Percentiles rank a stretch among this genome's conserved stretches.
phyloP scores from a whole-genome alignment of 2,797 vertebrate species.

The Hipposideros larvatus region DNA sequence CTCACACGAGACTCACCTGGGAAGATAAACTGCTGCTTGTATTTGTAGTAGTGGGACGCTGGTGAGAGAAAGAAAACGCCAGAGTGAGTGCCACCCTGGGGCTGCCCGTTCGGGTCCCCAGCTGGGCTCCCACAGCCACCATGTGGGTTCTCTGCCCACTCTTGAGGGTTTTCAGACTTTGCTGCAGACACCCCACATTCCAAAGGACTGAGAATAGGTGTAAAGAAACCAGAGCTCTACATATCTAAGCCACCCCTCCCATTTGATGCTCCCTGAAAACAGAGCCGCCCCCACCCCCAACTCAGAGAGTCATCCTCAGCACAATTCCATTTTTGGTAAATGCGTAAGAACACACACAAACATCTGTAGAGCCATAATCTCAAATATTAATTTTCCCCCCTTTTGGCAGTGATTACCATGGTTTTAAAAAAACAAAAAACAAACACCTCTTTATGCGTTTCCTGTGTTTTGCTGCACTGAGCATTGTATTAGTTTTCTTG shows the following conservation, averaged over 20 bases:
- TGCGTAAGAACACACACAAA: not conserved
- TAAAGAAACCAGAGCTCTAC: not conserved
- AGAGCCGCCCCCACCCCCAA: not conserved
- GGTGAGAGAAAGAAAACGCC: conserved; percentile 63
- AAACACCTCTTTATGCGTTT: not conserved
- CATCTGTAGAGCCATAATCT: not conserved
- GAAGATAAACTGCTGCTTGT: conserved; percentile 99
- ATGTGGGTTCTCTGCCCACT: accelerated
- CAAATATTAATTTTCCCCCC: not conserved
- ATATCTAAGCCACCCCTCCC: not conserved
- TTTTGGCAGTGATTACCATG: not conserved
- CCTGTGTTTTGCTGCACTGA: not conserved
- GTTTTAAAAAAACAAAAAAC: not conserved
- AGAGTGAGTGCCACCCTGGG: accelerated
- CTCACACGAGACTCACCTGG: conserved; percentile 91
- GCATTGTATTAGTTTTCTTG: not conserved
- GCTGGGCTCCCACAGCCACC: not conserved
- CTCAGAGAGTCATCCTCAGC: not conserved
- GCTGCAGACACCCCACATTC: not conserved
- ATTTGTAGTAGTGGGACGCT: conserved; percentile 99
- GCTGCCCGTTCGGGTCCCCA: not conserved
- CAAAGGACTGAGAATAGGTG: not conserved
- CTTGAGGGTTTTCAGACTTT: not conserved
- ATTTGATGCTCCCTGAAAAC: not conserved
- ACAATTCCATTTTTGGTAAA: not conserved